Evolutionary conservation across 2,113 vertebrate species (phyloP), one percentile per base, ranked within the genome.

Genomic region (Baryphthengus martii): DNA sequence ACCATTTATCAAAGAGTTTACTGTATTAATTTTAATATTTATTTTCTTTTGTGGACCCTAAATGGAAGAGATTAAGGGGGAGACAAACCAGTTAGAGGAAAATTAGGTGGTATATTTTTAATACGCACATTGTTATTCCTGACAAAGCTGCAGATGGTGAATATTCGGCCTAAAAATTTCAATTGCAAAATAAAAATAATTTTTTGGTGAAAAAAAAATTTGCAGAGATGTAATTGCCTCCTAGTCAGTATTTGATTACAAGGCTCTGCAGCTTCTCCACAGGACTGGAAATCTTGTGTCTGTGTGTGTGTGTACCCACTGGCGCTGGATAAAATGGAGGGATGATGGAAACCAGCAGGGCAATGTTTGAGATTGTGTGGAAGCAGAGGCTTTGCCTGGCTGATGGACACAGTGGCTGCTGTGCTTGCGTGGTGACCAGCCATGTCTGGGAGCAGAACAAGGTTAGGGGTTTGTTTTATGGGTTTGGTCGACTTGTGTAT

Each of bases 381-480:
- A 33, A 59, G 21, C 25, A 83, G 23, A 47, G 63, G 24, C 1
- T 21, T 33, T 13, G 3, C 16, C 12, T 18, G 52, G 25, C 31
- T 77, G 62, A 26, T 9, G 24, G 49, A 47, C 37, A 37, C 0
- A 0, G 47, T 3, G 17, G 11, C n/a, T 88, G 40, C 49, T 2
- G 1, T 13, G 33, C 44, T 28, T 28, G 49, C 0, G 0, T 20
- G 42, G 28, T 39, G 63, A 68, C 1, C 3, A 49, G 17, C 31
- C 1, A 2, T 37, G 37, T 29, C 25, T 23, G 28, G 62, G 28
- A 80, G 47, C 59, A 79, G 33, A 76, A 19, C 7, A 21, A 25
- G n/a, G 35, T 28, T 44, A 15, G 24, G 24, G 26, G 6, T 31
- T 61, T 68, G 68, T 18, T 31, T 26, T 68, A 49, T 52, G 44